Percentiles rank a stretch among this genome's conserved stretches.
Evolutionary conservation across 2,888 invertebrate genomes (phyloP).

Genomic region (Oscheius onirici): DNA sequence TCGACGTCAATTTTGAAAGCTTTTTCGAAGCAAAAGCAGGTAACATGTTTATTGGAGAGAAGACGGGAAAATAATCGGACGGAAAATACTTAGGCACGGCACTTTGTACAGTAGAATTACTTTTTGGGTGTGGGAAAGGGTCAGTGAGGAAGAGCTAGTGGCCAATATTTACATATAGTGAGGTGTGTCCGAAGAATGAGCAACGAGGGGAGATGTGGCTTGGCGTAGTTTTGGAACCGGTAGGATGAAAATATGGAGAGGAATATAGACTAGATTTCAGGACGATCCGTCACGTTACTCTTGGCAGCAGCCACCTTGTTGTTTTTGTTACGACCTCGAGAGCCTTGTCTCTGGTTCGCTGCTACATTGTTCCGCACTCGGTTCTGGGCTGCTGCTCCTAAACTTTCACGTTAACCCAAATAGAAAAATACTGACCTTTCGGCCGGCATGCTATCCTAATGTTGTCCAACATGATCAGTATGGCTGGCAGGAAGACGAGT

Average conservation of each 20-base stretch:
- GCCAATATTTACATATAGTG: slow-evolving; percentile 1
- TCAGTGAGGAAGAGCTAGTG: background rate
- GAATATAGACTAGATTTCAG: slow-evolving; percentile 42
- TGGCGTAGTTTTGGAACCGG: too few species aligned
- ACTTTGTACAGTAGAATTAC: too few species aligned
- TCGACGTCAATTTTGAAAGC: too few species aligned
- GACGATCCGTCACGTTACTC: slow-evolving; percentile 53
- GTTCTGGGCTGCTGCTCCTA: slow-evolving; percentile 51
- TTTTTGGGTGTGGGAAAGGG: too few species aligned
- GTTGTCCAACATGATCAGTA: slow-evolving; percentile 54
- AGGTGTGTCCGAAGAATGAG: background rate
- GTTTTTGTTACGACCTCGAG: slow-evolving; percentile 40
- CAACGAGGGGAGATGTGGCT: background rate
- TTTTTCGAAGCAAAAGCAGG: too few species aligned
- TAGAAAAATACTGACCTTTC: slow-evolving; percentile 34
- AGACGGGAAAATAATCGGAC: too few species aligned
- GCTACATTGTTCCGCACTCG: slow-evolving; percentile 26
- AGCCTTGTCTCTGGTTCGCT: slow-evolving; percentile 33
- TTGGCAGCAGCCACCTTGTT: slow-evolving; percentile 46
- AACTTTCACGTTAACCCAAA: background rate
- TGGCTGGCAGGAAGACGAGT: slow-evolving; percentile 66
- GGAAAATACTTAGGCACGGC: too few species aligned
- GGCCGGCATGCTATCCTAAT: slow-evolving; percentile 55
- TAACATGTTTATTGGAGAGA: too few species aligned
- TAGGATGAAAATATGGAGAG: background rate